Conservation (phyloP, 1,140 invertebrate species). For the Tribolium madens region DNA sequence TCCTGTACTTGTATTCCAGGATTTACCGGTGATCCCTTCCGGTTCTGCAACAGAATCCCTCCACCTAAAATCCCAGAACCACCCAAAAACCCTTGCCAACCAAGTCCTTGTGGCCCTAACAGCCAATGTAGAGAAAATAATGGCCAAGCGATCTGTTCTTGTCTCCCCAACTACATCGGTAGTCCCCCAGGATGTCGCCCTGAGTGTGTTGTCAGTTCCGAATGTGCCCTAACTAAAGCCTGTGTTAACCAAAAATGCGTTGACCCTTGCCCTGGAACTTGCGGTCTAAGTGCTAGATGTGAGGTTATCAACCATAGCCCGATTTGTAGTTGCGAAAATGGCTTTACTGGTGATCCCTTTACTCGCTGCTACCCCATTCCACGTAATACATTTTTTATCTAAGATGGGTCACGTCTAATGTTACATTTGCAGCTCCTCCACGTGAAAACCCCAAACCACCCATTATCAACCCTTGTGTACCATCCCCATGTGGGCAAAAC, state of each 20-base stretch:
- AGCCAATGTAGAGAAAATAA: slow-evolving; percentile 73
- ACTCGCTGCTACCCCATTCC: slow-evolving; percentile 73
- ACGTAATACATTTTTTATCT: slow-evolving; percentile 62
- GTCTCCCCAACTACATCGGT: slow-evolving; percentile 73
- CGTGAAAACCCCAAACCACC: slow-evolving; percentile 50
- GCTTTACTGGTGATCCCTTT: slow-evolving; percentile 83
- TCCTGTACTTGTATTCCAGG: slow-evolving; percentile 75
- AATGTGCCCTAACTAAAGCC: slow-evolving; percentile 75
- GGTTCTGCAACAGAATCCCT: slow-evolving; percentile 64
- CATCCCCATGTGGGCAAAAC: slow-evolving; percentile 80
- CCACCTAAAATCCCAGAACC: slow-evolving; percentile 54
- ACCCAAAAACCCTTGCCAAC: slow-evolving; percentile 70
- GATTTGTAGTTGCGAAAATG: slow-evolving; percentile 76
- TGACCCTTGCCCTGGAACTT: slow-evolving; percentile 75
- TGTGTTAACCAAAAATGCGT: slow-evolving; percentile 76
- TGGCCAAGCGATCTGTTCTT: slow-evolving; percentile 73
- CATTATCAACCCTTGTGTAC: slow-evolving; percentile 75
- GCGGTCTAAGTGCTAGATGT: slow-evolving; percentile 76
- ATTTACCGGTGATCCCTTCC: slow-evolving; percentile 71
- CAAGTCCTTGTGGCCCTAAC: slow-evolving; percentile 77
- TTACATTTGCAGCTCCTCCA: slow-evolving; percentile 63
- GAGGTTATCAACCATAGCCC: slow-evolving; percentile 78
- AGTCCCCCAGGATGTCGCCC: slow-evolving; percentile 73
- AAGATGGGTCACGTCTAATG: not conserved
- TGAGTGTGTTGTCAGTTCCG: slow-evolving; percentile 74